phyloP scores from a whole-genome alignment of 2,797 vertebrate species.

The Dallia pectoralis region DNA sequence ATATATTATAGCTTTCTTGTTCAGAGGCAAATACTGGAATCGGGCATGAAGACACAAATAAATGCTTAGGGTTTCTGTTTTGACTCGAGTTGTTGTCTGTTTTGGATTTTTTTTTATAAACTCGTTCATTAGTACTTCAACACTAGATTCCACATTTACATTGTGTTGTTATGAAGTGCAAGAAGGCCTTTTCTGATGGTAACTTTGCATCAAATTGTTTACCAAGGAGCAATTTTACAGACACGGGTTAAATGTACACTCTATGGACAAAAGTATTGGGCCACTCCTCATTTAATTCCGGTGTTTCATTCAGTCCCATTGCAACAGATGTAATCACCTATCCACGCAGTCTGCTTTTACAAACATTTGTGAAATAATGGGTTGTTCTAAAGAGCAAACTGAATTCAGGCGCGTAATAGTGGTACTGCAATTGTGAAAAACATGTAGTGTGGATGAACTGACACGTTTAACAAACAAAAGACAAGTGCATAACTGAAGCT shows the following conservation, averaged over 20 bases:
- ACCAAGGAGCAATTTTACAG: no score
- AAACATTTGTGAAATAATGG: no score
- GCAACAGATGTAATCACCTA: no score
- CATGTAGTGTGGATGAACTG: no score
- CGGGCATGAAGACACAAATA: neutral
- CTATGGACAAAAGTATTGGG: no score
- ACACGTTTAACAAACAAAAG: neutral
- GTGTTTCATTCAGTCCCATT: no score
- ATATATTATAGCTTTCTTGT: neutral
- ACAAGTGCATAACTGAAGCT: neutral
- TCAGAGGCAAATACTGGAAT: neutral
- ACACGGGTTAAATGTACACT: no score
- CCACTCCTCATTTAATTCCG: no score
- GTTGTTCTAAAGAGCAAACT: no score
- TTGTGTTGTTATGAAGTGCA: neutral
- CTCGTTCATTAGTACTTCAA: slow-evolving; percentile 38
- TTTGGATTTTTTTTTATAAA: slow-evolving; percentile 8
- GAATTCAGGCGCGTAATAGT: no score
- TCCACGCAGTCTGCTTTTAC: no score
- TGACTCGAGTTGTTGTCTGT: neutral
- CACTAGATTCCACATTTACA: neutral
- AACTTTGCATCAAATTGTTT: no score
- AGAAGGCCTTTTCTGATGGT: neutral
- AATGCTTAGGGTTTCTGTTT: slow-evolving; percentile 10
- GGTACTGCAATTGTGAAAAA: neutral